A percentile compares a stretch with the other conserved stretches of the same genome.
Conservation (phyloP, 1,140 invertebrate genomes). For the Heliconius hewitsoni region DNA sequence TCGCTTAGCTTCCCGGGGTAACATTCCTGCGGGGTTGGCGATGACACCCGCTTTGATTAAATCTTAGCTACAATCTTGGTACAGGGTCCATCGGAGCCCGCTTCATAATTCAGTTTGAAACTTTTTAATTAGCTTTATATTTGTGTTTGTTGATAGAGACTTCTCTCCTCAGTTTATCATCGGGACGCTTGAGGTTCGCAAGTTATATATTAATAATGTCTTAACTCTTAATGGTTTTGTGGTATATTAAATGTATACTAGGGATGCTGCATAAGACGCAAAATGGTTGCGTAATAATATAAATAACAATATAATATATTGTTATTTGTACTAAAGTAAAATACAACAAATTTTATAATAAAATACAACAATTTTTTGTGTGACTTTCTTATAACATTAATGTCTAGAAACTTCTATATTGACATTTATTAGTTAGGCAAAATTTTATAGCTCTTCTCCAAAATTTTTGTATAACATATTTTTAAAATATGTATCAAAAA, state of each 20-base stretch:
- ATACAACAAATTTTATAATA: no score
- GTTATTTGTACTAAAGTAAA: no score
- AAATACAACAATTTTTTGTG: no score
- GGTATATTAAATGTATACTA: background rate
- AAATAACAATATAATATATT: no score
- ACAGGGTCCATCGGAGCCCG: constrained; percentile 73
- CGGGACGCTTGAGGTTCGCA: constrained; percentile 66
- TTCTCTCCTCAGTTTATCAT: constrained; percentile 73
- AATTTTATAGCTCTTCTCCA: no score
- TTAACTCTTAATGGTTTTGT: background rate
- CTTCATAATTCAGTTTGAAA: constrained; percentile 81
- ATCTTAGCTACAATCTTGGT: constrained; percentile 76
- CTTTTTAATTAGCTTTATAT: constrained; percentile 82
- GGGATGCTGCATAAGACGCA: background rate
- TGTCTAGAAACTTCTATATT: no score
- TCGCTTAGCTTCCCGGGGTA: constrained; percentile 37
- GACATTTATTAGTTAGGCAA: no score
- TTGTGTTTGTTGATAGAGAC: constrained; percentile 81
- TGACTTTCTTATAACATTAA: no score
- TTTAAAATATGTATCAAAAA: background rate
- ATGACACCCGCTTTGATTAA: constrained; percentile 70
- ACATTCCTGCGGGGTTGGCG: constrained; percentile 53
- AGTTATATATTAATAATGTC: constrained; percentile 43
- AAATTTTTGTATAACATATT: no score
- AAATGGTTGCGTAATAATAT: no score